Evolutionary conservation across 2,113 vertebrate genomes (phyloP), one percentile per base, ranked within the genome.

Genomic region (Bagarius yarrelli): DNA sequence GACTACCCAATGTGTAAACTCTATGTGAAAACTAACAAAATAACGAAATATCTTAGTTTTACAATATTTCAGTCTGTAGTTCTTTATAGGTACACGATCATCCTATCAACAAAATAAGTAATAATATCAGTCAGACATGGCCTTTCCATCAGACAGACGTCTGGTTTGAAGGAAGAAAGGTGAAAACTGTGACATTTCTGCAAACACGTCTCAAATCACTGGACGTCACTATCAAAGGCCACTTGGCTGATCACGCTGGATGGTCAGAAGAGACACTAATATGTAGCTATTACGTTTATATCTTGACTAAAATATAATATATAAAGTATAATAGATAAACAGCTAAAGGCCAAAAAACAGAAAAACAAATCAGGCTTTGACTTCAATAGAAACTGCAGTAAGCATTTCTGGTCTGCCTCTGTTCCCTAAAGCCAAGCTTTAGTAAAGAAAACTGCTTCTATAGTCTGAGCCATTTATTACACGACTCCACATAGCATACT

Each of bases 121-220:
- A 76, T 76, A 59, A 85, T 82, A 40, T 44, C 34, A 47, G 55
- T 55, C 57, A 19, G 47, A 71, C 50, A 44, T 84, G 85, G 74
- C 85, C 85, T 86, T 83, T 84, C 34, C 59, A 50, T 80, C 59
- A 55, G 81, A 85, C 78, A 72, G 76, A 67, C 34, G 44, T 63
- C 56, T 76, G 44, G 40, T 76, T 75, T 80, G 60, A 84, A 80
- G 77, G 80, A 84, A 82, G 74, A 74, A 30, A 63, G 72, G 85
- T 79, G 80, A 83, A 84, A 83, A 86, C n/a, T 78, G 77, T 80
- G 83, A 84, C 75, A 86, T 86, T 86, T 86, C 78, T 67, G 27
- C 23, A 80, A 76, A 82, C 82, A 80, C 63, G 36, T 84, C 76
- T 81, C 23, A 76, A 76, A 84, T 82, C 85, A 67, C 59, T 77